A percentile compares a stretch with the other conserved stretches of the same genome.
Conservation (phyloP, 2,113 vertebrate species). For the Nestor notabilis region DNA sequence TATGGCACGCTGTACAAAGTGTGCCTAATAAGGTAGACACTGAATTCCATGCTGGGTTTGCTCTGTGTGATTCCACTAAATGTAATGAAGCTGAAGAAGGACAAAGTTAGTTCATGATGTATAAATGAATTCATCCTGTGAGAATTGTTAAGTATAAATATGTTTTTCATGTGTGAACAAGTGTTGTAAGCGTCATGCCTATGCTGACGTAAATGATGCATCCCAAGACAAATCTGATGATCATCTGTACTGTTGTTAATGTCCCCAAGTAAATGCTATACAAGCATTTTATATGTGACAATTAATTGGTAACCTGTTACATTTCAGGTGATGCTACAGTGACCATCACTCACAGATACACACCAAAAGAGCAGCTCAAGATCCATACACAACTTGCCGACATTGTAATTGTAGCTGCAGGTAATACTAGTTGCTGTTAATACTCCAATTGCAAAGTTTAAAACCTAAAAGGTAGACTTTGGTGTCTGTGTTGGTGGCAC, state of each 20-base stretch:
- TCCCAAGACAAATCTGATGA: background rate
- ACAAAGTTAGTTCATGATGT: background rate
- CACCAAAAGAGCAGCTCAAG: constrained; percentile 85
- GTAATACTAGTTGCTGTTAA: constrained; percentile 58
- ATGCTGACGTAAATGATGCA: background rate
- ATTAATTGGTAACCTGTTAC: background rate
- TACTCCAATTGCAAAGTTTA: background rate
- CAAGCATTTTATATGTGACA: background rate
- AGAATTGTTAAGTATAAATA: background rate
- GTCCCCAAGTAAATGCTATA: background rate
- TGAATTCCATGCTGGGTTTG: background rate
- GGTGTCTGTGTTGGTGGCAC: background rate
- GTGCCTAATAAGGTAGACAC: background rate
- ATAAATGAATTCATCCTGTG: background rate
- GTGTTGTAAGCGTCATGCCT: background rate
- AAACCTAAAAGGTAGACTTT: background rate
- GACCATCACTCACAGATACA: constrained; percentile 88
- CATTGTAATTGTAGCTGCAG: constrained; percentile 86
- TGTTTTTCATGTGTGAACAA: background rate
- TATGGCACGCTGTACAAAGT: background rate
- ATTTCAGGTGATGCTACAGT: constrained; percentile 91
- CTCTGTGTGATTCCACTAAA: background rate
- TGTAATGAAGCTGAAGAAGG: rapidly evolving
- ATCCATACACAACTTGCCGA: constrained; percentile 83
- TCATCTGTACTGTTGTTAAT: background rate